Evolutionary conservation across 2,113 vertebrate genomes (phyloP).

Genomic region (Perca flavescens): DNA sequence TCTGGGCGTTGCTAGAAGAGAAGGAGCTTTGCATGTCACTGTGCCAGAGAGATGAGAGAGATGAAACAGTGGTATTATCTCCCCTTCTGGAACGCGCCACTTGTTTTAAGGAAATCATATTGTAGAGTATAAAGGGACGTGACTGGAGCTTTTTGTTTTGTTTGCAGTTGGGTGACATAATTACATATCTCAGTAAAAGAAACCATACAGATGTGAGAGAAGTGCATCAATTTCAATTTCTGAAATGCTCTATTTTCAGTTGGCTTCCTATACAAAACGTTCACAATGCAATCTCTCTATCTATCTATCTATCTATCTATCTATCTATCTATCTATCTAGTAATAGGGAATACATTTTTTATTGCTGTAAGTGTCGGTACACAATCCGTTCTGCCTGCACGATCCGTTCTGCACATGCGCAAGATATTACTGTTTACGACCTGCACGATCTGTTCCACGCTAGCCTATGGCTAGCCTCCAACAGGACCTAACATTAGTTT

Average conservation of each 20-base stretch:
- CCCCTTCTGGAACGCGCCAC: conserved; percentile 20
- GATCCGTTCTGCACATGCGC: too few relatives aligned
- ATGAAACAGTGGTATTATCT: conserved; percentile 26
- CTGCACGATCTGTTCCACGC: too few relatives aligned
- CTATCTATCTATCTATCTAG: too few relatives aligned
- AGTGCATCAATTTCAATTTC: background rate
- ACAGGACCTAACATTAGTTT: too few relatives aligned
- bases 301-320: too few relatives aligned
- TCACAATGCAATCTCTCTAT: too few relatives aligned
- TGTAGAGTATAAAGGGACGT: too few relatives aligned
- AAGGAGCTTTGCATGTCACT: conserved; percentile 9
- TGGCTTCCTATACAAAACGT: background rate
- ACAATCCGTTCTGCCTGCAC: too few relatives aligned
- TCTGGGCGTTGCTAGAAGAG: conserved; percentile 40
- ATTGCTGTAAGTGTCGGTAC: too few relatives aligned
- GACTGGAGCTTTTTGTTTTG: background rate
- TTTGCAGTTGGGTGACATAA: background rate
- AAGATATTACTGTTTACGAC: too few relatives aligned
- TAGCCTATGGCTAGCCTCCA: too few relatives aligned
- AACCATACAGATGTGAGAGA: background rate
- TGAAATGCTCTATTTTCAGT: background rate
- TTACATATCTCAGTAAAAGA: background rate
- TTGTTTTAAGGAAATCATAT: conserved; percentile 4
- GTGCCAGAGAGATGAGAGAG: conserved; percentile 33
- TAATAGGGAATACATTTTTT: too few relatives aligned